Conservation (phyloP, 2,888 invertebrate genomes). For the Coelinius sp. region DNA sequence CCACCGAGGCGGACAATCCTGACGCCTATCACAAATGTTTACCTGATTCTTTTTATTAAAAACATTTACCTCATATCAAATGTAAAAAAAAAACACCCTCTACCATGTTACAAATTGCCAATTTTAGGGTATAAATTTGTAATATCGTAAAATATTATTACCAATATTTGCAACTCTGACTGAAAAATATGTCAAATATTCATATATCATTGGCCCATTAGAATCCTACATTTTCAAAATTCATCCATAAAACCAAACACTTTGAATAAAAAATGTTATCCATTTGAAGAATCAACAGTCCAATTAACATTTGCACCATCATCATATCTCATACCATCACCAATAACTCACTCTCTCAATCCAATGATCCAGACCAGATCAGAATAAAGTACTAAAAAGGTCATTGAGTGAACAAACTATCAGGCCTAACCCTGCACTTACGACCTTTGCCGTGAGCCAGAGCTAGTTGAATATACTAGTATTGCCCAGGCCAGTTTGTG, state of each 20-base stretch:
- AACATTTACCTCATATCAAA: not conserved
- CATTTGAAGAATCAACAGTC: not conserved
- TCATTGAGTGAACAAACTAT: not conserved
- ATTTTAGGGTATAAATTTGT: not conserved
- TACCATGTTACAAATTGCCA: not conserved
- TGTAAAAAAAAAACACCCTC: not conserved
- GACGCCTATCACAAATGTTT: conserved; percentile 10
- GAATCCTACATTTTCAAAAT: not conserved
- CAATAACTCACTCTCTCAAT: not conserved
- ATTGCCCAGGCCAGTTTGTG: conserved; percentile 8
- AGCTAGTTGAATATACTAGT: too few species aligned
- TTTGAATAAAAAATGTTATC: not conserved
- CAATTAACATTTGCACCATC: not conserved
- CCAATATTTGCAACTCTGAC: not conserved
- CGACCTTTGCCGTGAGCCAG: conserved; percentile 45
- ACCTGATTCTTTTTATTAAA: conserved; percentile 4
- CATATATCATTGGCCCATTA: not conserved
- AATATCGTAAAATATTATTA: not conserved
- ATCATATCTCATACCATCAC: too few species aligned
- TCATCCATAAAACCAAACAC: not conserved
- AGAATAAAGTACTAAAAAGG: conserved; percentile 20
- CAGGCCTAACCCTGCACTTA: conserved; percentile 39
- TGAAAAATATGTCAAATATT: not conserved
- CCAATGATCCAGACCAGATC: not conserved
- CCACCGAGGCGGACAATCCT: conserved; percentile 40